Evolutionary conservation across 1,140 invertebrate genomes (phyloP).

Genomic region (Nautilus pompilius): DNA sequence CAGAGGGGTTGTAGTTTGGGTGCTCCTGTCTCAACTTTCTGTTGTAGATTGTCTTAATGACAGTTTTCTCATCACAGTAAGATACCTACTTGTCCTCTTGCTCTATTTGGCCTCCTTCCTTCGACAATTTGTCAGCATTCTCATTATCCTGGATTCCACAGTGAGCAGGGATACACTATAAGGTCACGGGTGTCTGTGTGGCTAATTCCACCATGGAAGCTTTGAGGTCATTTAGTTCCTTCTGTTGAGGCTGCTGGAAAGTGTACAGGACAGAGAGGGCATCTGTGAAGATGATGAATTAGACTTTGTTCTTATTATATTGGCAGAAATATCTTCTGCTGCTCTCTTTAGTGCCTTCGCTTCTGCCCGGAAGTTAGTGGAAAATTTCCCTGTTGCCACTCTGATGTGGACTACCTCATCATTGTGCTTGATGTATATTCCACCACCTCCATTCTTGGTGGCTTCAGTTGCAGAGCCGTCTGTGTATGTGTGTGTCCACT

Average conservation of each 20-base stretch:
- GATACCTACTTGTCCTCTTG: constrained; percentile 4
- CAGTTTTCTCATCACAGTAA: constrained; percentile 1
- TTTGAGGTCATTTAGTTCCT: constrained; percentile 2
- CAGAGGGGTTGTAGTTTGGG: no score
- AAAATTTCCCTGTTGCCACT: constrained; percentile 7
- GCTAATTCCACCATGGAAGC: background rate
- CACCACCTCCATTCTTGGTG: no score
- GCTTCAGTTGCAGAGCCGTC: no score
- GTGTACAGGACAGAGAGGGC: constrained; percentile 8
- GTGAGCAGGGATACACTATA: constrained; percentile 8
- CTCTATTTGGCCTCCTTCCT: constrained; percentile 1
- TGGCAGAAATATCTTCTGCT: background rate
- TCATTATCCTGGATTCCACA: constrained; percentile 9
- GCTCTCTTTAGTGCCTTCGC: constrained; percentile 4
- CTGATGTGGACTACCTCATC: background rate
- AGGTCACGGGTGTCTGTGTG: no score
- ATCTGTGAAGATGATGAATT: constrained; percentile 11
- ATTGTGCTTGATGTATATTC: background rate
- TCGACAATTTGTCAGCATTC: constrained; percentile 9
- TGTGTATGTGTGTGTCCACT: constrained; percentile 5
- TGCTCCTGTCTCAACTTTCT: background rate
- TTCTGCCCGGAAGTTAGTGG: constrained; percentile 4
- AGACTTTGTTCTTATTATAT: background rate
- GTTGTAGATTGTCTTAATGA: constrained; percentile 5
- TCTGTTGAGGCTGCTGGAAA: background rate